Percentiles rank a stretch among this genome's conserved stretches.
These are phyloP conservation scores for Notodonta dromedarius DNA, from an alignment of 2,888 invertebrate genomes.

Conservation along the genomic window DNA sequence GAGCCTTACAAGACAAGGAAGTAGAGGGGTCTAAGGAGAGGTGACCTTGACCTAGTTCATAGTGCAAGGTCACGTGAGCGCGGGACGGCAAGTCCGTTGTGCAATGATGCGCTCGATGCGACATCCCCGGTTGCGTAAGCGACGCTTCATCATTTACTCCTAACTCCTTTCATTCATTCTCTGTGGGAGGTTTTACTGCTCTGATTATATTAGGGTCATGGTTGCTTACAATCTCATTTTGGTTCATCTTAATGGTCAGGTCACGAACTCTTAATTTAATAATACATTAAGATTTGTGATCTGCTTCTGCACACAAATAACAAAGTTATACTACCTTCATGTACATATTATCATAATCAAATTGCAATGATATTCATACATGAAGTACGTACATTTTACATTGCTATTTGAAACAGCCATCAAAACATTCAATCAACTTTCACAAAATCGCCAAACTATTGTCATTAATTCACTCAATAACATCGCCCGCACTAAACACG, in stretches of 20 bases:
- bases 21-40: constrained; percentile 56
- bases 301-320: not conserved
- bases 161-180: constrained; percentile 27
- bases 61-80: constrained; percentile 47
- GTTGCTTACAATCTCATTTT: not conserved
- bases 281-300: no score
- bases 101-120: constrained; percentile 49
- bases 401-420: not conserved
- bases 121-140: constrained; percentile 30
- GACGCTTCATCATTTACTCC: constrained; percentile 23
- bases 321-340: not conserved
- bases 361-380: no score
- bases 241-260: not conserved
- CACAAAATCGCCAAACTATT: not conserved
- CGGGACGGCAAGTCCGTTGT: constrained; percentile 44
- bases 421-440: not conserved
- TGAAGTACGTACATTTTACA: not conserved
- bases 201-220: constrained; percentile 1
- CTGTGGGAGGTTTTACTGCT: not conserved
- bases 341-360: not conserved
- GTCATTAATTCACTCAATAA: not conserved
- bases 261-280: not conserved
- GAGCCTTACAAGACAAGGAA: constrained; percentile 43
- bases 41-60: constrained; percentile 76
- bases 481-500: not conserved